Percentiles rank a stretch among this genome's conserved stretches.
phyloP scores from a whole-genome alignment of 2,113 vertebrate genomes.

The Natator depressus region DNA sequence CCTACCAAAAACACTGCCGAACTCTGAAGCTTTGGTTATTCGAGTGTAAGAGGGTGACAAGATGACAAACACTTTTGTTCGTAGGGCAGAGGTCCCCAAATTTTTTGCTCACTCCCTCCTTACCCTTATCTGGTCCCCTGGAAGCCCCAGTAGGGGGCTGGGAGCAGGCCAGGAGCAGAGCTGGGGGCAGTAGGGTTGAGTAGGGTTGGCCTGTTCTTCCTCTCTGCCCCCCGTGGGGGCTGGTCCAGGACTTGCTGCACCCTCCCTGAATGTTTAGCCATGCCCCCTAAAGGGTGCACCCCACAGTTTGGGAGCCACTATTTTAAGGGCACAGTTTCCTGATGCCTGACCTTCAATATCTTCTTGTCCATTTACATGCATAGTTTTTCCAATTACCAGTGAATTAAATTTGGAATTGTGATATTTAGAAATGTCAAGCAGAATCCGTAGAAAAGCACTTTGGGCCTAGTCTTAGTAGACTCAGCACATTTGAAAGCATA shows the following conservation, averaged over 20 bases:
- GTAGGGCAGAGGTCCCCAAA: background rate
- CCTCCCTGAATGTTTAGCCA: too few relatives aligned
- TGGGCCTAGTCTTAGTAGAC: conserved; percentile 68
- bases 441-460: conserved; percentile 76
- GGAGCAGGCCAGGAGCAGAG: too few relatives aligned
- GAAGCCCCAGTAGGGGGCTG: too few relatives aligned
- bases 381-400: conserved; percentile 75
- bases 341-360: conserved; percentile 73
- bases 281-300: too few relatives aligned
- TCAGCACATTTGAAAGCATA: conserved; percentile 66
- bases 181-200: too few relatives aligned
- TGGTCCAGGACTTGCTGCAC: too few relatives aligned
- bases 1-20: conserved; percentile 43
- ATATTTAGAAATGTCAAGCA: conserved; percentile 78
- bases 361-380: conserved; percentile 73
- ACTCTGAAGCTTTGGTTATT: conserved; percentile 43
- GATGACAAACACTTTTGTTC: conserved; percentile 62
- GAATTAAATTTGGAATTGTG: conserved; percentile 78
- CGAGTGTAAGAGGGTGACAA: conserved; percentile 46
- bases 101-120: background rate
- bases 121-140: background rate
- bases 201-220: too few relatives aligned
- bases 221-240: too few relatives aligned
- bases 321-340: conserved; percentile 44
- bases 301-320: too few relatives aligned